Evolutionary conservation across 2,797 vertebrate genomes (phyloP).

Genomic region (Lateolabrax maculatus): DNA sequence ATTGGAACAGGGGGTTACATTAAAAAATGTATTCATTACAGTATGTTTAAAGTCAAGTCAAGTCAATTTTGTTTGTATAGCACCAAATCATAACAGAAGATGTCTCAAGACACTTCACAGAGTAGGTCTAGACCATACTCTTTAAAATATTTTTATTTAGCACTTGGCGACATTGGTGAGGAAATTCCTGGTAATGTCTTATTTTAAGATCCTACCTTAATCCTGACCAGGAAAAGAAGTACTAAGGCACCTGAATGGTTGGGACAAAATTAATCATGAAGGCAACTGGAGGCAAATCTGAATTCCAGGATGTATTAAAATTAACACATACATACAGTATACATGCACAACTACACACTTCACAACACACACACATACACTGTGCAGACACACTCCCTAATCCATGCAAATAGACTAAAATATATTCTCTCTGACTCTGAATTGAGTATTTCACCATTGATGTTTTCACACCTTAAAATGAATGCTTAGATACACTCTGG

Average conservation of each 20-base stretch:
- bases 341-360: background rate
- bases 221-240: background rate
- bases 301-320: background rate
- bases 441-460: slow-evolving; percentile 21
- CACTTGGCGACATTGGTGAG: too few relatives aligned
- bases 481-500: slow-evolving; percentile 47
- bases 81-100: too few relatives aligned
- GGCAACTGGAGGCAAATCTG: background rate
- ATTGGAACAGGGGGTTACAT: background rate
- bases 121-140: too few relatives aligned
- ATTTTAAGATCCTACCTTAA: background rate
- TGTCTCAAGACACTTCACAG: too few relatives aligned
- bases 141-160: too few relatives aligned
- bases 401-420: background rate
- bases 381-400: background rate
- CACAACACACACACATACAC: background rate
- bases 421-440: slow-evolving; percentile 16
- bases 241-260: background rate
- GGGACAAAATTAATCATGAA: background rate
- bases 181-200: background rate
- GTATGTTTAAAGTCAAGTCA: background rate
- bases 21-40: background rate
- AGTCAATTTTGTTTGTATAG: too few relatives aligned
- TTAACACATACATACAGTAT: background rate
- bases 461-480: slow-evolving; percentile 50